Conservation (phyloP, 2,797 vertebrate species). For the Lemur catta region DNA sequence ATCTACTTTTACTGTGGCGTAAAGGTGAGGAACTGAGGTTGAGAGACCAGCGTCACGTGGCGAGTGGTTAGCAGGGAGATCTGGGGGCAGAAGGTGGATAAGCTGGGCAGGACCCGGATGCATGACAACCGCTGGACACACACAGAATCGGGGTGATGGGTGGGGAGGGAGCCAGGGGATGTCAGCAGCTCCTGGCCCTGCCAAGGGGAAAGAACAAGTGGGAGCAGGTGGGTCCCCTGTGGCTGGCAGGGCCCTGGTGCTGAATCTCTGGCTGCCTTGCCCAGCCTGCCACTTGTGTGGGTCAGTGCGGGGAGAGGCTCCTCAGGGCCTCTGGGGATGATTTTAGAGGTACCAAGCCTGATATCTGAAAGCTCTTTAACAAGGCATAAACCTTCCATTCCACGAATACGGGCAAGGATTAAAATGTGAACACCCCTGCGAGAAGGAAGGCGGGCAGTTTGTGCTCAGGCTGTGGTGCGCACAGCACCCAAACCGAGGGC, state of each 20-base stretch:
- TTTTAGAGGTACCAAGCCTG: neutral
- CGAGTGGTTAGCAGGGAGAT: neutral
- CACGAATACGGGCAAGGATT: neutral
- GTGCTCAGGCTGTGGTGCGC: neutral
- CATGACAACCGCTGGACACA: fast-evolving
- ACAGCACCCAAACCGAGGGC: neutral
- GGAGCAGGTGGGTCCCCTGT: neutral
- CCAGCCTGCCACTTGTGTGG: neutral
- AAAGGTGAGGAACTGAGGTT: neutral
- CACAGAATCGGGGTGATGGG: neutral
- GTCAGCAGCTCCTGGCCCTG: neutral
- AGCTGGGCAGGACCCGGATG: neutral
- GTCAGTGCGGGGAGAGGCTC: neutral
- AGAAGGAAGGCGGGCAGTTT: neutral
- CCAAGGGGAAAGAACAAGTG: neutral
- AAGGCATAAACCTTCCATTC: neutral
- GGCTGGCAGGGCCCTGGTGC: neutral
- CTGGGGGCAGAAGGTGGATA: neutral
- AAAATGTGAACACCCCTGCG: too few species aligned
- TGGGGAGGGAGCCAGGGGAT: neutral
- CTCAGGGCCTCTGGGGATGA: neutral
- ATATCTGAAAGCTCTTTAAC: neutral
- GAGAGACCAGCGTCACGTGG: fast-evolving
- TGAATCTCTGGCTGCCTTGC: neutral
- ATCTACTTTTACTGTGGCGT: neutral